These are phyloP conservation scores for Gymnodraco acuticeps DNA, from an alignment of 2,797 vertebrate species.

Conservation along the genomic window DNA sequence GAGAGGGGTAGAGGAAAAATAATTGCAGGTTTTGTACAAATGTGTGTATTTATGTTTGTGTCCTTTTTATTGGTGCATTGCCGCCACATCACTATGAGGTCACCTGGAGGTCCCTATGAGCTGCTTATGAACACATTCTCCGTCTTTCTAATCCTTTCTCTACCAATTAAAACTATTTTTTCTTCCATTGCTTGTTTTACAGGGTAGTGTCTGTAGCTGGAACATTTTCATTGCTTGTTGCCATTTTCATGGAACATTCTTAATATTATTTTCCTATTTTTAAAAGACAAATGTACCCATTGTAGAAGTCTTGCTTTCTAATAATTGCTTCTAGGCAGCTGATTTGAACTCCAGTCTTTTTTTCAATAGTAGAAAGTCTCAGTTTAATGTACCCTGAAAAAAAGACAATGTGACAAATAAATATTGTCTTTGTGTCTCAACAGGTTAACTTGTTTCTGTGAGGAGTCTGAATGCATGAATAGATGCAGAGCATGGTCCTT, in stretches of 20 bases:
- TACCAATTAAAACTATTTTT: conserved; percentile 65
- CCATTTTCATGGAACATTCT: conserved; percentile 30
- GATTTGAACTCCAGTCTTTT: background rate
- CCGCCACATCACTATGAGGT: conserved; percentile 42
- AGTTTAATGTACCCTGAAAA: background rate
- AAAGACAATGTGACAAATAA: background rate
- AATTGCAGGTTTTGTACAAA: conserved; percentile 55
- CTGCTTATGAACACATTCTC: conserved; percentile 51
- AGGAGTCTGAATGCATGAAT: conserved; percentile 56
- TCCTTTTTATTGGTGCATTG: conserved; percentile 37
- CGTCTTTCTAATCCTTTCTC: conserved; percentile 36
- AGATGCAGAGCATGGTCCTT: conserved; percentile 44
- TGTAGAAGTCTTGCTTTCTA: background rate
- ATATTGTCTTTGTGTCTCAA: conserved; percentile 34
- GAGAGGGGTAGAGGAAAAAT: conserved; percentile 26
- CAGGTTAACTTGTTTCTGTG: conserved; percentile 42
- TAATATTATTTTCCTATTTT: background rate
- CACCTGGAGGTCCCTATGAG: conserved; percentile 69
- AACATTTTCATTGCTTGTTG: conserved; percentile 11
- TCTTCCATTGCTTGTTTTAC: conserved; percentile 18
- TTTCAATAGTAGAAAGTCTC: background rate
- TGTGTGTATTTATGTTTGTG: conserved; percentile 8
- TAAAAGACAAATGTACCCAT: conserved; percentile 6
- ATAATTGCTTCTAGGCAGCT: background rate
- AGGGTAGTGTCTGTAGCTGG: conserved; percentile 7